These are phyloP conservation scores for Augiades crinisus DNA, from an alignment of 2,888 invertebrate genomes.

Conservation along the genomic window DNA sequence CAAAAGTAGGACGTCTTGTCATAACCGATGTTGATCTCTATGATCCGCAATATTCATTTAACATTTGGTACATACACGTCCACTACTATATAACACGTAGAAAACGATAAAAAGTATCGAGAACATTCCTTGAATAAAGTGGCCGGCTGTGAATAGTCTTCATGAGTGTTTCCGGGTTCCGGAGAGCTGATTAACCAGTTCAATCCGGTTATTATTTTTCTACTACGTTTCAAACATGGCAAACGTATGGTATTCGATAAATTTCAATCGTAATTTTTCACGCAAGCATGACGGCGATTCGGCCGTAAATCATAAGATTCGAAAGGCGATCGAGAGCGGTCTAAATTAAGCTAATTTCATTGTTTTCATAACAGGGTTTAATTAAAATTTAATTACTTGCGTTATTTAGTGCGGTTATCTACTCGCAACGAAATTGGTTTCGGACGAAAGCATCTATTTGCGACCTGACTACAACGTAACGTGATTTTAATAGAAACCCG, in stretches of 20 bases:
- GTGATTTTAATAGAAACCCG: not conserved
- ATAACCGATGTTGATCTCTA: too few species aligned
- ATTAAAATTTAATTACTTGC: conserved; percentile 45
- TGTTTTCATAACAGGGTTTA: conserved; percentile 50
- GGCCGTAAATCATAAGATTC: conserved; percentile 52
- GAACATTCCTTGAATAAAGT: too few species aligned
- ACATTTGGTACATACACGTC: too few species aligned
- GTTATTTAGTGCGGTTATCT: conserved; percentile 25
- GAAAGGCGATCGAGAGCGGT: conserved; percentile 51
- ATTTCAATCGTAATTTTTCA: not conserved
- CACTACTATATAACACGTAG: too few species aligned
- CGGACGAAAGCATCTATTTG: not conserved
- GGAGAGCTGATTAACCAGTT: too few species aligned
- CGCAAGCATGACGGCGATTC: conserved; percentile 33
- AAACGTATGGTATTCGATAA: not conserved
- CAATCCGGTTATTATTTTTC: too few species aligned
- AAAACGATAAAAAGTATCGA: too few species aligned
- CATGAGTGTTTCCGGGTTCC: too few species aligned
- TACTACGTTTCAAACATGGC: too few species aligned
- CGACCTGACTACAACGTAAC: not conserved
- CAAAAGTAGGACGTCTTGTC: too few species aligned
- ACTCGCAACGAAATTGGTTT: conserved; percentile 22
- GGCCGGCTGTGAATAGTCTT: too few species aligned
- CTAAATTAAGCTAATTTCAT: conserved; percentile 54
- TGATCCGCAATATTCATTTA: too few species aligned